These are phyloP conservation scores for Ips typographus DNA, from an alignment of 1,140 invertebrate species.

Conservation along the genomic window DNA sequence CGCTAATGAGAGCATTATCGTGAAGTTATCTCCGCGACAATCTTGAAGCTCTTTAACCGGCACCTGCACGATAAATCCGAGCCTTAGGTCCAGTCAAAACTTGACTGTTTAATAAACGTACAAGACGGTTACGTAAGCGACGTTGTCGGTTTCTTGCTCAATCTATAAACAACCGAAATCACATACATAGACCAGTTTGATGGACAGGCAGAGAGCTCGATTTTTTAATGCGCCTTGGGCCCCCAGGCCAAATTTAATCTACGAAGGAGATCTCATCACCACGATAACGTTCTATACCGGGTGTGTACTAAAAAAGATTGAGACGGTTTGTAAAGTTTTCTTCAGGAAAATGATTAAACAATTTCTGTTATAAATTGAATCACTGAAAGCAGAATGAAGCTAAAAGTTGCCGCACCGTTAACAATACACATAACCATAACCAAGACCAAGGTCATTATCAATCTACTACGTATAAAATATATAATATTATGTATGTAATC, in stretches of 20 bases:
- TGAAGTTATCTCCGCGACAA: too few species aligned
- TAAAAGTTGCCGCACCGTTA: slow-evolving; percentile 3
- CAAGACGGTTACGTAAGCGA: slow-evolving; percentile 4
- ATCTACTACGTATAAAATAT: background rate
- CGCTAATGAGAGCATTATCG: too few species aligned
- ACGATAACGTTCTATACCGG: background rate
- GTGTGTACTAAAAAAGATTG: background rate
- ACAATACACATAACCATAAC: background rate
- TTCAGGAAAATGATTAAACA: background rate
- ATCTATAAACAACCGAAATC: slow-evolving; percentile 17
- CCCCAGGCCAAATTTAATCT: slow-evolving; percentile 15
- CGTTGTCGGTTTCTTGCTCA: slow-evolving; percentile 6
- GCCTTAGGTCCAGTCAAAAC: too few species aligned
- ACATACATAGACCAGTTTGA: slow-evolving; percentile 7
- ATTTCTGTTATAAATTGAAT: background rate
- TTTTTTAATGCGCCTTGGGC: slow-evolving; percentile 13
- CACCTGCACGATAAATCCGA: too few species aligned
- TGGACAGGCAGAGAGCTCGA: slow-evolving; percentile 15
- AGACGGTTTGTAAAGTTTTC: background rate
- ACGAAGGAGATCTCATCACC: background rate
- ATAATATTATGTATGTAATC: background rate
- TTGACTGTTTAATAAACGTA: too few species aligned
- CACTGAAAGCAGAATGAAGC: background rate
- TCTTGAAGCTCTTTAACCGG: too few species aligned
- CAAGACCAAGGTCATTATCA: slow-evolving; percentile 13